A percentile compares a stretch with the other conserved stretches of the same genome.
Evolutionary conservation across 2,888 invertebrate species (phyloP).

Genomic region (Actias luna): DNA sequence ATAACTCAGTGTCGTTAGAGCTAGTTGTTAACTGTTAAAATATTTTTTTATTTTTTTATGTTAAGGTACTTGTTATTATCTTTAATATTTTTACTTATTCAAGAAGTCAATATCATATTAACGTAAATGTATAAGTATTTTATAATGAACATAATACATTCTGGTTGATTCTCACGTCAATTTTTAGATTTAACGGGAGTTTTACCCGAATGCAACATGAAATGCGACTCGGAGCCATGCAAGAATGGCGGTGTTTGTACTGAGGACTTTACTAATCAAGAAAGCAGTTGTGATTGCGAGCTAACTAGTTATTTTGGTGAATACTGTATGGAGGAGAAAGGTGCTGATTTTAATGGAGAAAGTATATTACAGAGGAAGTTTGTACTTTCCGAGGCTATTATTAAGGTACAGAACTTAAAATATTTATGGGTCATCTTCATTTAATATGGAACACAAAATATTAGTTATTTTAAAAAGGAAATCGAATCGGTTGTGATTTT

Average conservation of each 20-base stretch:
- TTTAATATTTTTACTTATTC: background rate
- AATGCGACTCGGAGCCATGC: conserved; percentile 93
- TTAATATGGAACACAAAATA: background rate
- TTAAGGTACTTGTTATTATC: too few relatives aligned
- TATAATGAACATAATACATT: background rate
- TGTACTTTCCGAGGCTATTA: conserved; percentile 85
- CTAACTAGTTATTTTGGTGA: conserved; percentile 95
- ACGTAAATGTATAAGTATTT: too few relatives aligned
- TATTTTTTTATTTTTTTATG: too few relatives aligned
- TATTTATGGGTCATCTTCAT: background rate
- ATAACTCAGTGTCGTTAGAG: too few relatives aligned
- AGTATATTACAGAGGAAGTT: conserved; percentile 91
- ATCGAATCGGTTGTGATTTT: too few relatives aligned
- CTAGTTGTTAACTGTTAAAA: too few relatives aligned
- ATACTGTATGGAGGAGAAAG: conserved; percentile 93
- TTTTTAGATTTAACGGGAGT: conserved; percentile 84
- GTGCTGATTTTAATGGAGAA: conserved; percentile 94
- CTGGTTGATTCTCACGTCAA: background rate
- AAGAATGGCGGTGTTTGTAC: conserved; percentile 93
- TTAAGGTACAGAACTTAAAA: conserved; percentile 50
- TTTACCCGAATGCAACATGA: conserved; percentile 92
- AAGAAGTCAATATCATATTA: too few relatives aligned
- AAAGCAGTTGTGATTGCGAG: conserved; percentile 93
- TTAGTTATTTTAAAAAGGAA: background rate
- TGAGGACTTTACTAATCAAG: conserved; percentile 93